Evolutionary conservation across 2,797 vertebrate species (phyloP), one percentile per base, ranked within the genome.

Genomic region (Sebastes hopkinsi): DNA sequence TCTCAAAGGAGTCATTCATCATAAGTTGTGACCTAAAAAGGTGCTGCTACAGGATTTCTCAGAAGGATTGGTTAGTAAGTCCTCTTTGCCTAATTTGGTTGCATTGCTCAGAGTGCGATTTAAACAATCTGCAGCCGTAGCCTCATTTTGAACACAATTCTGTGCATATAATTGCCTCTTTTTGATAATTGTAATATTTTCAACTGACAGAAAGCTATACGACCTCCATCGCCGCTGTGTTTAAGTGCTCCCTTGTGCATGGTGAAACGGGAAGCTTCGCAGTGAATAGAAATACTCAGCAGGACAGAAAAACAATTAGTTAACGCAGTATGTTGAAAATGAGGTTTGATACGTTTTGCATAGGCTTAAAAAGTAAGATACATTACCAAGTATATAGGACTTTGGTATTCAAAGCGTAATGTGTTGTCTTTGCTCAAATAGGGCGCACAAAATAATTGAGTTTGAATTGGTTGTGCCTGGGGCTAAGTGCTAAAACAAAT

Each of bases 401-500:
- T 90, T 93, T 92, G 86, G 89, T 95, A 95, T 95, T 95, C 94
- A 86, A 81, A 89, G 90, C 92, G 72, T 92, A 90, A 92, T 91
- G 83, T 92, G 92, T 94, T 95, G 91, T 92, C 92, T 94, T 91
- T 94, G 91, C 91, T 93, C 93, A 92, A 93, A 94, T 83, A 78
- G 91, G 93, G 80, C 36, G 78, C 90, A 86, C 91, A 89, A 87
- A 92, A 94, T 96, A 96, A 96, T 96, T 95, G 95, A 95, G 95
- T 95, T 96, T 96, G 93, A 95, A 95, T 95, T 94, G 92, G 93
- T 94, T 94, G 90, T 93, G 94, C 95, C 94, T 90, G 83, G 86
- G 94, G 96, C 94, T 95, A 95, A 95, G 95, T 95, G 94, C 92
- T 95, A 95, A 96, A 96, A 95, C 94, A 93, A 95, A 95, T 96